Percentiles rank a stretch among this genome's conserved stretches.
phyloP scores from a whole-genome alignment of 2,113 vertebrate genomes.

The Hemichromis elongatus region DNA sequence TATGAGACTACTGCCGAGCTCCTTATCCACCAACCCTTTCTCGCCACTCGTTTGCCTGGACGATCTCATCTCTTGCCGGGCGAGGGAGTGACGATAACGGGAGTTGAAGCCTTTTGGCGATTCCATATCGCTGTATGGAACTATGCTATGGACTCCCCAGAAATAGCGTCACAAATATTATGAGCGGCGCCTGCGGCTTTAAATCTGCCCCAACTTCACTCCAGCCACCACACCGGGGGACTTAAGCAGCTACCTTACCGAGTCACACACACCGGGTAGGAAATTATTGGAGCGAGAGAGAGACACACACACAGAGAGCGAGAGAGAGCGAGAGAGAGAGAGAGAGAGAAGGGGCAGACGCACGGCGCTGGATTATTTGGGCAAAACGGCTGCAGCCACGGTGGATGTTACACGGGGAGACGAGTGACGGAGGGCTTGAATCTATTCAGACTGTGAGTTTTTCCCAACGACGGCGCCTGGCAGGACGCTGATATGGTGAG shows the following conservation, averaged over 20 bases:
- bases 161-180: neutral
- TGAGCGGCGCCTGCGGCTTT: slow-evolving; percentile 28
- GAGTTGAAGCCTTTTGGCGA: neutral
- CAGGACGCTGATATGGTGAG: slow-evolving; percentile 66
- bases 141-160: neutral
- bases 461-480: slow-evolving; percentile 1
- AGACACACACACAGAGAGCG: no score
- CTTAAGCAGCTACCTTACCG: slow-evolving; percentile 16
- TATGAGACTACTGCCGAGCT: neutral
- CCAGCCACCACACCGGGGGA: slow-evolving; percentile 17
- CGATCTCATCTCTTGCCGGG: neutral
- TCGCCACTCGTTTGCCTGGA: neutral
- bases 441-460: slow-evolving; percentile 27
- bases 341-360: slow-evolving; percentile 21
- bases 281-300: slow-evolving; percentile 65
- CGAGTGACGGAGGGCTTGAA: slow-evolving; percentile 36
- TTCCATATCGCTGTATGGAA: neutral
- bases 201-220: slow-evolving; percentile 45
- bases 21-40: neutral
- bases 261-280: slow-evolving; percentile 20
- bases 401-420: slow-evolving; percentile 60
- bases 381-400: slow-evolving; percentile 61
- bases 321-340: neutral
- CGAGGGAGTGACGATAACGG: neutral
- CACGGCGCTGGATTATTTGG: slow-evolving; percentile 60